Evolutionary conservation across 1,140 invertebrate species (phyloP), one percentile per base, ranked within the genome.

Genomic region (Drosophila hydei): DNA sequence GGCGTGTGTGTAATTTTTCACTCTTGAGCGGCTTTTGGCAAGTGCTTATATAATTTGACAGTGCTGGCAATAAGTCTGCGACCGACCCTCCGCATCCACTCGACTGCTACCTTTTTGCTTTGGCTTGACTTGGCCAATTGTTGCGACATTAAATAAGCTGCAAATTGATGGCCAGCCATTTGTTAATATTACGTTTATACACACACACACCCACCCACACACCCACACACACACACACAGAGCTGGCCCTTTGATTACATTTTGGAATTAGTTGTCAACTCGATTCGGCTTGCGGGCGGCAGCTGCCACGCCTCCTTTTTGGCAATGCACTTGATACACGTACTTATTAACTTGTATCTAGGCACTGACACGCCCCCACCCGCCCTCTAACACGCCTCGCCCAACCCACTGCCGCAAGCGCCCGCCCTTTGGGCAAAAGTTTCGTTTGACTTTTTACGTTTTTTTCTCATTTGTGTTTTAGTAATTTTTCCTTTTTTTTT

Each of bases 151-250:
- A 85, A 85, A 88, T 87, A 87, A 87, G 81, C 83, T 79, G 42
- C 48, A 88, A 88, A 87, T 87, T 87, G 81, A 87, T 87, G 81
- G 67, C 78, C 77, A 59, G 78, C 75, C 74, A 87, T 87, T 87
- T 87, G 83, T 87, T 87, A 87, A 87, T 88, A 88, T 87, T 87
- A 87, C 36, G 69, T 68, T 64, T 72, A 73, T 60, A 42, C 50
- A 56, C 18, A 36, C 25, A 12, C 25, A 50, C 25, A 52, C 25
- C 48, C 43, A 78, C 36, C 52, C 27, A 30, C 52, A 50, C 33
- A 51, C 38, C 14, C n/a, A 25, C 4, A 11, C 9, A 40, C 18
- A 38, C 4, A 1, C 4, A 14, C 27, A 30, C 14, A 9, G 19
- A 33, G 18, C 14, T 55, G 78, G 83, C 78, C 73, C 75, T 81